Evolutionary conservation across 2,888 invertebrate genomes (phyloP).

Genomic region (Sthenelais limicola): DNA sequence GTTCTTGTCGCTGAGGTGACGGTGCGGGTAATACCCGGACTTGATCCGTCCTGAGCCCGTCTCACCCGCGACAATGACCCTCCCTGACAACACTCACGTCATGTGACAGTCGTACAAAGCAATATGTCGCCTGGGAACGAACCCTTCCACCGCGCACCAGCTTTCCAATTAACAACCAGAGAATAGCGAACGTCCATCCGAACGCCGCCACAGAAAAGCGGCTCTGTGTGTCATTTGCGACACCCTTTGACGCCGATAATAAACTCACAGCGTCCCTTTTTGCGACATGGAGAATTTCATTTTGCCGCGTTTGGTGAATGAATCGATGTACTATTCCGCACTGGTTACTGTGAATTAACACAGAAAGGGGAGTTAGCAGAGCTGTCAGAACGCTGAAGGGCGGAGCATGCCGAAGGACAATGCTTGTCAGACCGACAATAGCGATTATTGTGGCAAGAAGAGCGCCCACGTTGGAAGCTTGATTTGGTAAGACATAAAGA

Average conservation of each 20-base stretch:
- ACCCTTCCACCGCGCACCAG: slow-evolving; percentile 9
- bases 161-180: slow-evolving; percentile 27
- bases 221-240: slow-evolving; percentile 35
- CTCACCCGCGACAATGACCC: slow-evolving; percentile 20
- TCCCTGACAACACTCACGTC: slow-evolving; percentile 18
- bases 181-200: slow-evolving; percentile 23
- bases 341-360: slow-evolving; percentile 32
- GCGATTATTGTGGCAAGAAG: background rate
- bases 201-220: slow-evolving; percentile 12
- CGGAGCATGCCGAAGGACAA: background rate
- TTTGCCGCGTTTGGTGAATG: slow-evolving; percentile 15
- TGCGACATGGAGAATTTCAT: slow-evolving; percentile 32
- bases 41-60: background rate
- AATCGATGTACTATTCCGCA: slow-evolving; percentile 29
- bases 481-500: slow-evolving; percentile 12
- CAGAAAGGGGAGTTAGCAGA: slow-evolving; percentile 26
- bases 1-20: background rate
- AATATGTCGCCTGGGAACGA: background rate
- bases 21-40: slow-evolving; percentile 6
- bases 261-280: slow-evolving; percentile 23
- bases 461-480: background rate
- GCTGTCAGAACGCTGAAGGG: slow-evolving; percentile 8
- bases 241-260: slow-evolving; percentile 31
- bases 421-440: slow-evolving; percentile 24
- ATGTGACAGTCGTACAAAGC: slow-evolving; percentile 16